Conservation (phyloP, 2,113 vertebrate species). For the Calyptomena viridis region DNA sequence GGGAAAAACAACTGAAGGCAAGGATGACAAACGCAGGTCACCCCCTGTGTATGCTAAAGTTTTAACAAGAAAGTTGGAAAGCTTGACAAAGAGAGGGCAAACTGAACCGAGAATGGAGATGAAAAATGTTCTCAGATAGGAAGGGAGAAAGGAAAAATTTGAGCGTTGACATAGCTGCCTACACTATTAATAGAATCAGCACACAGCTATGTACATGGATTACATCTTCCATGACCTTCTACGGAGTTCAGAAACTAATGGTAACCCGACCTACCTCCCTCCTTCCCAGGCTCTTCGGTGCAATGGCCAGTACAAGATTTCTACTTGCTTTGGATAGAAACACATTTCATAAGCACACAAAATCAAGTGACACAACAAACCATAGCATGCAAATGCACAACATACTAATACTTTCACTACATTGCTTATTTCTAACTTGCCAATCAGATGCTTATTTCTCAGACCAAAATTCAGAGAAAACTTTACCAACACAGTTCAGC, state of each 20-base stretch:
- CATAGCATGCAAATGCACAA: not conserved
- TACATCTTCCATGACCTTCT: not conserved
- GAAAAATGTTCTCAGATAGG: not conserved
- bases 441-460: not conserved
- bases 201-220: not conserved
- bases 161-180: not conserved
- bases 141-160: slow-evolving; percentile 15
- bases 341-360: not conserved
- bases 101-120: not conserved
- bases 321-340: not conserved
- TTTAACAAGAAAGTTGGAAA: not conserved
- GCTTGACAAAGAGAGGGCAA: not conserved
- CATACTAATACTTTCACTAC: not conserved
- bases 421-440: not conserved
- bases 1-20: not conserved
- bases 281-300: not conserved
- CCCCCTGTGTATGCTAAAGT: not conserved
- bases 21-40: not conserved
- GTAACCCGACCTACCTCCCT: not conserved
- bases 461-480: not conserved
- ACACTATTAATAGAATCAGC: not conserved
- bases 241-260: not conserved
- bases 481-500: not conserved
- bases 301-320: not conserved
- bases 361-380: not conserved